These are phyloP conservation scores for Platanista minor DNA, from an alignment of 2,113 vertebrate species.

Conservation along the genomic window DNA sequence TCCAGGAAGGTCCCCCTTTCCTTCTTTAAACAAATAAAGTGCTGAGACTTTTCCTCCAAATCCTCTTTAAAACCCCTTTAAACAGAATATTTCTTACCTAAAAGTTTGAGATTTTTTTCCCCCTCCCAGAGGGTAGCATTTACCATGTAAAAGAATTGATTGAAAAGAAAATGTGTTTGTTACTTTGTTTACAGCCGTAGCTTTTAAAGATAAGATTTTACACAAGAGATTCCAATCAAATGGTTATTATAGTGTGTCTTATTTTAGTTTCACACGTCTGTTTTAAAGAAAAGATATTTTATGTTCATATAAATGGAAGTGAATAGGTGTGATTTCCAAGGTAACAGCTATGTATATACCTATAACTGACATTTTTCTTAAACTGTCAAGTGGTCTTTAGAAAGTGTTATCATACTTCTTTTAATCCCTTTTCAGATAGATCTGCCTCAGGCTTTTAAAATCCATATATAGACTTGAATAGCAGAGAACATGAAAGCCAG, in stretches of 20 bases:
- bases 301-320: not conserved
- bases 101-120: not conserved
- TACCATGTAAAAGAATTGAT: not conserved
- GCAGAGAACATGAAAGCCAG: not conserved
- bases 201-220: not conserved
- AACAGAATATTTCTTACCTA: not conserved
- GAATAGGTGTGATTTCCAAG: slow-evolving; percentile 38
- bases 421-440: slow-evolving; percentile 44
- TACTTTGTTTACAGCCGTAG: not conserved
- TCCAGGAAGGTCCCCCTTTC: not conserved
- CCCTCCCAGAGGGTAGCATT: not conserved
- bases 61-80: not conserved
- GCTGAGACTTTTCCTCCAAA: not conserved
- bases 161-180: not conserved
- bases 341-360: not conserved
- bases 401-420: slow-evolving; percentile 18
- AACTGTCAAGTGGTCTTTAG: slow-evolving; percentile 9
- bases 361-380: slow-evolving; percentile 18
- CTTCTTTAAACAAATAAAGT: not conserved
- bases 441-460: not conserved
- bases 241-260: not conserved
- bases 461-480: not conserved
- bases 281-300: not conserved
- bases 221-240: not conserved
- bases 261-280: not conserved